Evolutionary conservation across 1,140 invertebrate genomes (phyloP).

Genomic region (Latrodectus geometricus): DNA sequence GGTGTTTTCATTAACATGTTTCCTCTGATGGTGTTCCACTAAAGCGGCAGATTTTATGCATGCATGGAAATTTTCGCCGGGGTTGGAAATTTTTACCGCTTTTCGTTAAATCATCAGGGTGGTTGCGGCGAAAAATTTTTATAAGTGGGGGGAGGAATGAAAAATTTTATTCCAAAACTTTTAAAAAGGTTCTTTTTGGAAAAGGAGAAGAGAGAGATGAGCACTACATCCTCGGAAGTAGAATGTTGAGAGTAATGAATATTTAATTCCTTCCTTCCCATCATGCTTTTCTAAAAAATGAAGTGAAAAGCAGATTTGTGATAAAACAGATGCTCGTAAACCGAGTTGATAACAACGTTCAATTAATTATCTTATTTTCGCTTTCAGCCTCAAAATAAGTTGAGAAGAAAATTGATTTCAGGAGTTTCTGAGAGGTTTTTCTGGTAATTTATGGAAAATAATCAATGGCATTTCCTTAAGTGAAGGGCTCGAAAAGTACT

Average conservation of each 20-base stretch:
- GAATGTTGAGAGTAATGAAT: not conserved
- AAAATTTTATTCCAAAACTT: constrained; percentile 24
- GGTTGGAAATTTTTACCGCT: constrained; percentile 49
- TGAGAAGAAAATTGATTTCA: no score
- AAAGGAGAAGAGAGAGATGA: not conserved
- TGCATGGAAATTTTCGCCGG: constrained; percentile 51
- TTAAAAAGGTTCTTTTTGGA: constrained; percentile 26
- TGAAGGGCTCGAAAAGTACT: no score
- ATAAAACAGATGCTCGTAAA: not conserved
- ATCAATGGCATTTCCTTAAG: no score
- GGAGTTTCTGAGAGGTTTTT: no score
- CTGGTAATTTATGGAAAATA: no score
- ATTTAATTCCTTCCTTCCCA: not conserved
- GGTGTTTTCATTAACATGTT: constrained; percentile 62
- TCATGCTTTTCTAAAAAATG: not conserved
- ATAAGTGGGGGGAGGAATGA: constrained; percentile 22
- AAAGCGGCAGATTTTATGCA: constrained; percentile 30
- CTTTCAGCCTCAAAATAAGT: no score
- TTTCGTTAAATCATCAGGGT: constrained; percentile 57
- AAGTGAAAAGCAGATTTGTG: not conserved
- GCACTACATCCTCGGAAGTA: not conserved
- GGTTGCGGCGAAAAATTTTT: constrained; percentile 2
- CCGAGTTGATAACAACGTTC: not conserved
- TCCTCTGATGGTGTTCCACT: not conserved
- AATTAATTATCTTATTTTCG: not conserved